Evolutionary conservation across 2,888 invertebrate species (phyloP).

Genomic region (Notocelia uddmanniana): DNA sequence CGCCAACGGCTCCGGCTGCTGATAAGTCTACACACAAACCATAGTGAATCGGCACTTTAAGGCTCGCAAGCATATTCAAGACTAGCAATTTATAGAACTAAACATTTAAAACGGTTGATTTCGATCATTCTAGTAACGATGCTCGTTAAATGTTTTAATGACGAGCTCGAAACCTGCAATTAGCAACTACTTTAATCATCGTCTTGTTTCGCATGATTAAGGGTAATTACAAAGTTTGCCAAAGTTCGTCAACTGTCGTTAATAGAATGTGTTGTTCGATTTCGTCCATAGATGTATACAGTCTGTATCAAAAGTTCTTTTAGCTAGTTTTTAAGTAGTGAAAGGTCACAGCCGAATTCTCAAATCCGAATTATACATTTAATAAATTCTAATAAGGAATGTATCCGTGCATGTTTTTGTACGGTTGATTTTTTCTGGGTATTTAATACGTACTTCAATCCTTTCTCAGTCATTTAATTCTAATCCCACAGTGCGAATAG

Average conservation of each 20-base stretch:
- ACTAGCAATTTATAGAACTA: slow-evolving; percentile 21
- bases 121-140: slow-evolving; percentile 27
- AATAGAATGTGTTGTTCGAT: background rate
- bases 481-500: background rate
- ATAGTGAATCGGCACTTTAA: too few relatives aligned
- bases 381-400: too few relatives aligned
- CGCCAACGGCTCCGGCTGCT: background rate
- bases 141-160: slow-evolving; percentile 18
- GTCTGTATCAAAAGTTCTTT: too few relatives aligned
- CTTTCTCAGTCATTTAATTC: background rate
- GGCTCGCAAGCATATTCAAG: background rate
- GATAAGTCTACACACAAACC: too few relatives aligned
- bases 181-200: slow-evolving; percentile 23
- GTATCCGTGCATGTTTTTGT: too few relatives aligned
- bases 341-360: too few relatives aligned
- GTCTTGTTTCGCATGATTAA: slow-evolving; percentile 8
- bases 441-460: slow-evolving; percentile 11
- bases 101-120: slow-evolving; percentile 33
- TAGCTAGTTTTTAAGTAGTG: too few relatives aligned
- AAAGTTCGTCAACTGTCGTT: background rate
- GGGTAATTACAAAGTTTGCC: slow-evolving; percentile 2
- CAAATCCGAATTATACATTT: too few relatives aligned
- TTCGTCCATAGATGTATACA: background rate
- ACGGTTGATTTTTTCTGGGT: too few relatives aligned
- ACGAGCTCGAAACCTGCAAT: slow-evolving; percentile 15